phyloP scores from a whole-genome alignment of 2,797 vertebrate species.

The Catostomus latipinnis region DNA sequence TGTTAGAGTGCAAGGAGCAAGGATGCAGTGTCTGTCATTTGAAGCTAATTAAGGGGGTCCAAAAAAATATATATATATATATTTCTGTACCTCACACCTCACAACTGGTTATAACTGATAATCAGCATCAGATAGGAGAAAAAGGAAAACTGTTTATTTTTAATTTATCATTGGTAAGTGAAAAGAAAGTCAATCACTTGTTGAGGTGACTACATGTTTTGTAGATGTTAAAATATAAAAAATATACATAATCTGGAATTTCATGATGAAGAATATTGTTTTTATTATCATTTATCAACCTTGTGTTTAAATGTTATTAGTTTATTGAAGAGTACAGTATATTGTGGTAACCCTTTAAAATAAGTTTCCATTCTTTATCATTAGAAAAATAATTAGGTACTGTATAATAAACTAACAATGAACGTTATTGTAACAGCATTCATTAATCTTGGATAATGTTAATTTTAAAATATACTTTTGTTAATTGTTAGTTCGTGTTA shows the following conservation, averaged over 20 bases:
- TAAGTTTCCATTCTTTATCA: background rate
- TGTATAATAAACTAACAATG: no score
- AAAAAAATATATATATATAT: conserved; percentile 17
- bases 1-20: conserved; percentile 42
- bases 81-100: conserved; percentile 7
- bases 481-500: no score
- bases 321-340: no score
- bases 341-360: background rate
- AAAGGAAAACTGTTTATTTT: conserved; percentile 22
- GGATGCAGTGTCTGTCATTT: conserved; percentile 47
- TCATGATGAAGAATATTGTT: no score
- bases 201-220: background rate
- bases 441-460: no score
- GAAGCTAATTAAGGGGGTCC: conserved; percentile 35
- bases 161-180: conserved; percentile 3
- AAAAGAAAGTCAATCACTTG: conserved; percentile 17
- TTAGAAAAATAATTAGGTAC: no score
- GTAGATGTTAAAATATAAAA: no score
- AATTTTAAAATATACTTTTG: no score
- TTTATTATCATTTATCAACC: no score
- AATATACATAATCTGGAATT: no score
- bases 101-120: conserved; percentile 19
- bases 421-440: no score
- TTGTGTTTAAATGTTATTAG: no score
- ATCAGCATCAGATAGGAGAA: conserved; percentile 7